Base-by-base conservation (phyloP, 1,140 invertebrate species). In the Neodiprion virginianus region DNA sequence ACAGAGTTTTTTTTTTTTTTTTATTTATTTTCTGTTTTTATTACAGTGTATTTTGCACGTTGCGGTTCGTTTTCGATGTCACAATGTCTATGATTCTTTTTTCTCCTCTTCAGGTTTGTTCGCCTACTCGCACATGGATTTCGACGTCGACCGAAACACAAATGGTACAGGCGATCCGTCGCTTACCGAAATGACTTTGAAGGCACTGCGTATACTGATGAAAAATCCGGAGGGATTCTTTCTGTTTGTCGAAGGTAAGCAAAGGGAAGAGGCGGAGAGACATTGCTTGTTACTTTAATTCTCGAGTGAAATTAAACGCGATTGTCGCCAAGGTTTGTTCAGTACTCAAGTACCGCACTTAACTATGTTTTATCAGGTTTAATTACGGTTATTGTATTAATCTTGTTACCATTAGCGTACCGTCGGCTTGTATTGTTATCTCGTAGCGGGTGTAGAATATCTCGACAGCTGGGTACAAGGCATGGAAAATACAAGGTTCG, bases 241-340 rank as follows among this genome's bases (percentile, higher is more conserved):
- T 82, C 87, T 98, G 11, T 94, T 98, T 80, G 94, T 97, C 7
- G 96, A 98, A 92, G 96, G 95, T 96, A 85, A 89, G 86, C 73
- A 67, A 12, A 9, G 75, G 69, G 67, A 40, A 40, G 5, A 40
- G 28, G 28, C 28, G 28, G 28, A 5, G 28, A 40, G 74, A 71
- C 14, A 23, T 49, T 61, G 72, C 75, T 48, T 40, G 28, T 40
- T 40, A 40, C 28, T 40, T 2, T 40, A 40, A 40, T 40, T 40
- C 28, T 71, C 3, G 73, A 1, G 61, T 50, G 7, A 12, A 61
- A 40, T 40, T 40, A 40, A 40, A 40, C 28, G 28, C 28, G 28
- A 40, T 40, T 40, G 28, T 21, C 17, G 17, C 17, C 17, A 21
- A 21, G 17, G 17, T 21, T 21, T 21, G 17, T 40, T 3, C 28